Base-by-base conservation (phyloP, 2,888 invertebrate genomes). In the Cheilosia urbana region DNA sequence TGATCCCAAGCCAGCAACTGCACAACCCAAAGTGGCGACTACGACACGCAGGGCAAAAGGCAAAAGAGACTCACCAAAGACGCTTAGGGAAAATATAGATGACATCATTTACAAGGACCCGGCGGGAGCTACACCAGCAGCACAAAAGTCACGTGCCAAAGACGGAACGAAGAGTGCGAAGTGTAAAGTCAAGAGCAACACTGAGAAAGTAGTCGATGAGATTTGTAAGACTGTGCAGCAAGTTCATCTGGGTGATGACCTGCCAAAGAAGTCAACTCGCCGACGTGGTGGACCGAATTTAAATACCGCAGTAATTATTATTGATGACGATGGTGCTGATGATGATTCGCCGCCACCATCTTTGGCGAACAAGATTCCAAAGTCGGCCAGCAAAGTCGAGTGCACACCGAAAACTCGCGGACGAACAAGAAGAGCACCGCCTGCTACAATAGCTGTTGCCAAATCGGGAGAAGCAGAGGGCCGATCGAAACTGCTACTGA, bases 71-170 rank as follows among this genome's bases (percentile, higher is more conserved):
- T 84, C 84, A 40, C 80, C 84, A 47, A 55, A 34, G 6, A 66
- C 73, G 1, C 11, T 73, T 0, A 73, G 68, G n/a, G 78, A 83
- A 19, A 69, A 71, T 9, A 84, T 80, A 5, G 84, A 84, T 1
- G 66, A 75, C 0, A 79, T 79, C 0, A 84, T 84, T 30, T 84
- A 79, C 69, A 84, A 79, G 2, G 75, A 71, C n/a, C 17, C 53
- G 9, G 17, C 17, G 4, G 55, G 19, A 1, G 55, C 17, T 11
- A 57, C 42, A 30, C 40, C 65, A n/a, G 17, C 53, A 15, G 27
- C 49, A 4, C 55, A 19, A 55, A 51, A 47, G n/a, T 40, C 73
- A 9, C 58, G 45, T 17, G 34, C 24, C 34, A 75, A 55, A 45
- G 71, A 58, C 6, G 34, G 27, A 51, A 24, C 24, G 5, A 51